phyloP scores from a whole-genome alignment of 2,113 vertebrate species.

The Mystacornis crossleyi region DNA sequence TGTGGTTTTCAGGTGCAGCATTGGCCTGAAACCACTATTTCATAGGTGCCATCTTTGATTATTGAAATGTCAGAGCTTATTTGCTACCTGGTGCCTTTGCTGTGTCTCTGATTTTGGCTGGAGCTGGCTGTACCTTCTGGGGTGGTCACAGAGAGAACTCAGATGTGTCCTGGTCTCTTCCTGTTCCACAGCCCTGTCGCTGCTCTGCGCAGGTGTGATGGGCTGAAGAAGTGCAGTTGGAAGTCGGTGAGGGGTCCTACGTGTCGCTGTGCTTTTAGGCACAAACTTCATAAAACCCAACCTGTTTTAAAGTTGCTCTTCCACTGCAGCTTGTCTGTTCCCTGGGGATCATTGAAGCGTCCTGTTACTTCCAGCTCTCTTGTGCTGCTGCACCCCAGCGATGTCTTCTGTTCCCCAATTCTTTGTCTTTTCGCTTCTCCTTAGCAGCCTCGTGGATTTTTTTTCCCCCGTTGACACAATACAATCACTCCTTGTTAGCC shows the following conservation, averaged over 20 bases:
- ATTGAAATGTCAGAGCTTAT: not conserved
- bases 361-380: not conserved
- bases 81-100: not conserved
- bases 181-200: accelerated
- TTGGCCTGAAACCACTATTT: not conserved
- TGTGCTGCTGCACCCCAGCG: not conserved
- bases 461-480: not conserved
- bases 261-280: not conserved
- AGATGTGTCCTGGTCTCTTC: not conserved
- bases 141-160: not conserved
- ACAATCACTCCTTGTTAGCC: constrained; percentile 33
- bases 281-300: not conserved
- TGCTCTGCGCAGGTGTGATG: not conserved
- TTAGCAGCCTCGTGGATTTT: not conserved
- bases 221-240: not conserved
- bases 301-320: not conserved
- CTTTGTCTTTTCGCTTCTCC: not conserved
- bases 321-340: not conserved
- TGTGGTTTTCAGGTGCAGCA: not conserved
- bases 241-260: not conserved
- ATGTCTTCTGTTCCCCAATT: not conserved
- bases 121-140: not conserved
- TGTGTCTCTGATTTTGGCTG: not conserved
- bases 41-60: not conserved
- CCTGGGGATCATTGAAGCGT: not conserved